These are phyloP conservation scores for Lamprologus callipterus DNA, from an alignment of 2,113 vertebrate species.

Conservation along the genomic window DNA sequence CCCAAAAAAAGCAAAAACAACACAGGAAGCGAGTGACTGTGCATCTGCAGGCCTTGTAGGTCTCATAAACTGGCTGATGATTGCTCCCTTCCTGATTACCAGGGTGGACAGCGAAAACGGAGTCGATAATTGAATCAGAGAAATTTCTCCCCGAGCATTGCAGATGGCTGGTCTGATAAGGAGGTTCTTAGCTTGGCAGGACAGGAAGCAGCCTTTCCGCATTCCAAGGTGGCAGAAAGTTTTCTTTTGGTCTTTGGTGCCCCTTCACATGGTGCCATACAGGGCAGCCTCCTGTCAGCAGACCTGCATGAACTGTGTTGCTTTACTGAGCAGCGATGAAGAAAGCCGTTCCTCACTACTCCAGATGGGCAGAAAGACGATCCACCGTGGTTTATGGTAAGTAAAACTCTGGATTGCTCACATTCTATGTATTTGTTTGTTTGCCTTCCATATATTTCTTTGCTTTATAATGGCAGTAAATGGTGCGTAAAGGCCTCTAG, in stretches of 20 bases:
- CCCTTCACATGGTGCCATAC: neutral
- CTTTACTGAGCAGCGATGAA: conserved; percentile 32
- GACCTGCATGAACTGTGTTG: neutral
- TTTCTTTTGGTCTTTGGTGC: neutral
- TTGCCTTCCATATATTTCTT: neutral
- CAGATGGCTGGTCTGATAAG: conserved; percentile 27
- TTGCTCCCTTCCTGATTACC: conserved; percentile 66
- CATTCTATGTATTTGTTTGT: neutral
- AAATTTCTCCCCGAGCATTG: conserved; percentile 1
- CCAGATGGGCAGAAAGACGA: conserved; percentile 65
- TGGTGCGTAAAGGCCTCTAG: neutral
- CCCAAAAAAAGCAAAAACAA: neutral
- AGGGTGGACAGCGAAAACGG: neutral
- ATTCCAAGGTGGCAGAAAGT: conserved; percentile 52
- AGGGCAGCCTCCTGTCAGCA: neutral
- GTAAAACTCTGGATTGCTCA: neutral
- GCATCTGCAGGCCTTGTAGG: conserved; percentile 30
- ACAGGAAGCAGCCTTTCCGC: conserved; percentile 72
- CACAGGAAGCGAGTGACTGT: conserved; percentile 31
- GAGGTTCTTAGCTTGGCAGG: conserved; percentile 15
- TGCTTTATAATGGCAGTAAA: neutral
- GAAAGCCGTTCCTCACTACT: conserved; percentile 16
- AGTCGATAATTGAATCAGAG: conserved; percentile 34
- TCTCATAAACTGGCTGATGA: conserved; percentile 36
- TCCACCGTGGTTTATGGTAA: conserved; percentile 69